Percentiles rank a stretch among this genome's conserved stretches.
Conservation (phyloP, 2,797 vertebrate genomes). For the Clarias laeviceps region DNA sequence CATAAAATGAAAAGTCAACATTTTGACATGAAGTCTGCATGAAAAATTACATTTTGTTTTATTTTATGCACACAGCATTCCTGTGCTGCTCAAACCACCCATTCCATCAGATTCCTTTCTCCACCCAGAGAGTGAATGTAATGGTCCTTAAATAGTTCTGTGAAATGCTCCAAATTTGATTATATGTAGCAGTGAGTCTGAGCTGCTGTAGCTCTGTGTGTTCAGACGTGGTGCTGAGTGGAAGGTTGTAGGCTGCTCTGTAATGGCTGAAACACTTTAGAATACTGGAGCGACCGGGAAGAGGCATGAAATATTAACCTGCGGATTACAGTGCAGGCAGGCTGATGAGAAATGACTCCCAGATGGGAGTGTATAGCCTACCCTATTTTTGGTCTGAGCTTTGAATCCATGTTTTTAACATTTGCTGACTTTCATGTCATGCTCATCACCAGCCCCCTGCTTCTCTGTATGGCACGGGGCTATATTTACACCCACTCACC, state of each 20-base stretch:
- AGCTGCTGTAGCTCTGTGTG: constrained; percentile 7
- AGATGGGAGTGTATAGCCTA: constrained; percentile 55
- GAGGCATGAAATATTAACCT: constrained; percentile 71
- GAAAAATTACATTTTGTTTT: neutral
- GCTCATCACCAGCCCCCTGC: neutral
- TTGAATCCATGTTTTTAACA: constrained; percentile 46
- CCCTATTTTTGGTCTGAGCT: constrained; percentile 60
- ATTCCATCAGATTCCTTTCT: neutral
- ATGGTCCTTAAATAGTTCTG: constrained; percentile 9
- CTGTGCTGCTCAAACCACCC: neutral
- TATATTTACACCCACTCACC: constrained; percentile 7
- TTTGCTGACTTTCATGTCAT: neutral
- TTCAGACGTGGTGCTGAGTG: neutral
- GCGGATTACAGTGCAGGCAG: constrained; percentile 61
- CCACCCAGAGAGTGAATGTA: constrained; percentile 3
- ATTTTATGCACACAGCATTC: neutral
- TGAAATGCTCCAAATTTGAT: constrained; percentile 15
- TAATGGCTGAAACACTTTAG: constrained; percentile 62
- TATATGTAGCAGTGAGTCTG: constrained; percentile 8
- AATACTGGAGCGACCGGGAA: constrained; percentile 48
- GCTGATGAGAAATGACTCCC: constrained; percentile 56
- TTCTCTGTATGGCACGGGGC: neutral
- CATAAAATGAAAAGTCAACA: neutral
- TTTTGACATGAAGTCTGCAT: neutral
- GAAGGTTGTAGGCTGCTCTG: constrained; percentile 20